phyloP scores from a whole-genome alignment of 2,797 vertebrate genomes.

The Fundulus diaphanus region DNA sequence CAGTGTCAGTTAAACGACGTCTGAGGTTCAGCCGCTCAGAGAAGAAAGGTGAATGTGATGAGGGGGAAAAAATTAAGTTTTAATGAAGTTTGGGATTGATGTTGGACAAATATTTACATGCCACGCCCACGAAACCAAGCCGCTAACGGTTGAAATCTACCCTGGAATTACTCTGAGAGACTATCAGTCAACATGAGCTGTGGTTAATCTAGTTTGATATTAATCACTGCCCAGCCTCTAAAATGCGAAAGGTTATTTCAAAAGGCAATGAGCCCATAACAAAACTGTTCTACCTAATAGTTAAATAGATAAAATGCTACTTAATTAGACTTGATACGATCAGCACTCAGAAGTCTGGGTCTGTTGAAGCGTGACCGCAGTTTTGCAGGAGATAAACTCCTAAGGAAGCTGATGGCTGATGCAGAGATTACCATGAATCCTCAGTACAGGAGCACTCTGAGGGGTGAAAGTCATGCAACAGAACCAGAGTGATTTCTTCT shows the following conservation, averaged over 20 bases:
- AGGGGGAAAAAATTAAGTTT: neutral
- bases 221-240: neutral
- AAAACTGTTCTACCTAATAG: neutral
- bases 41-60: neutral
- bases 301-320: neutral
- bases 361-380: neutral
- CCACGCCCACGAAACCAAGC: conserved; percentile 5
- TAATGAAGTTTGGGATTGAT: neutral
- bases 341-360: neutral
- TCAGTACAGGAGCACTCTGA: conserved; percentile 9
- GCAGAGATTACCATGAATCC: conserved; percentile 24
- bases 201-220: neutral
- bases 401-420: conserved; percentile 4
- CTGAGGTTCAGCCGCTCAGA: neutral
- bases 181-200: neutral
- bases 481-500: neutral
- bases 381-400: neutral
- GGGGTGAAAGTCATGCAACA: conserved; percentile 6
- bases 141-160: neutral
- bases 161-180: neutral
- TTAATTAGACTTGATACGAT: neutral
- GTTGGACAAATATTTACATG: neutral
- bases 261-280: neutral
- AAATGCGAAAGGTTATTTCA: neutral
- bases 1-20: neutral